Evolutionary conservation across 1,140 invertebrate genomes (phyloP), one percentile per base, ranked within the genome.

Genomic region (Antheraea pernyi): DNA sequence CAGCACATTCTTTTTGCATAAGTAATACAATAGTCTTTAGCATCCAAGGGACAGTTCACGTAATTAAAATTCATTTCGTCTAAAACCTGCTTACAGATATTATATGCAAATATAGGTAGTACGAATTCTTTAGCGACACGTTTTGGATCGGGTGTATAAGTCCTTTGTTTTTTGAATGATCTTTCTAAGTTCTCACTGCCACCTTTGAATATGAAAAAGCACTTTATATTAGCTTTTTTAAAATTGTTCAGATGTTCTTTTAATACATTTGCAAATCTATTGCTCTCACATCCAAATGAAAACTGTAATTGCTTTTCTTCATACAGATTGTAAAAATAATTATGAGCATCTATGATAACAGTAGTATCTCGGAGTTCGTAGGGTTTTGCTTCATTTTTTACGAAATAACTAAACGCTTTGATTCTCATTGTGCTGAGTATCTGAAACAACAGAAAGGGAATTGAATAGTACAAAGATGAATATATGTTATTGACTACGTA

Each of bases 301-400:
- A 42, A 76, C 4, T 37, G 67, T 0, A 84, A 16, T 0, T 46
- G 53, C n/a, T 69, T 70, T 82, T 53, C 11, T 53, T 53, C 46
- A 53, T 53, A 53, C 13, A 53, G 46, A 53, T 53, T 53, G 46
- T 53, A 53, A 81, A 22, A 85, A 81, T 73, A 76, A 30, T 84
- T 81, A n/a, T 84, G 80, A 8, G 73, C 85, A 42, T 87, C 85
- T 13, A 87, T 72, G 2, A 87, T 82, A 5, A 87, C 72, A 60
- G 7, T 22, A 11, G 6, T 11, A 30, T 60, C 22, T 22, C 19
- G 6, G 19, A 60, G 59, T 11, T 22, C 6, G 22, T 19, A 30
- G 19, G 19, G 59, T 16, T 19, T 60, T 30, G 59, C 19, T 30
- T 60, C 59, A 11, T 60, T 60, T 10, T 19, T 30, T 30, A 60